Conservation (phyloP, 1,140 invertebrate genomes). For the Pollicipes pollicipes region DNA sequence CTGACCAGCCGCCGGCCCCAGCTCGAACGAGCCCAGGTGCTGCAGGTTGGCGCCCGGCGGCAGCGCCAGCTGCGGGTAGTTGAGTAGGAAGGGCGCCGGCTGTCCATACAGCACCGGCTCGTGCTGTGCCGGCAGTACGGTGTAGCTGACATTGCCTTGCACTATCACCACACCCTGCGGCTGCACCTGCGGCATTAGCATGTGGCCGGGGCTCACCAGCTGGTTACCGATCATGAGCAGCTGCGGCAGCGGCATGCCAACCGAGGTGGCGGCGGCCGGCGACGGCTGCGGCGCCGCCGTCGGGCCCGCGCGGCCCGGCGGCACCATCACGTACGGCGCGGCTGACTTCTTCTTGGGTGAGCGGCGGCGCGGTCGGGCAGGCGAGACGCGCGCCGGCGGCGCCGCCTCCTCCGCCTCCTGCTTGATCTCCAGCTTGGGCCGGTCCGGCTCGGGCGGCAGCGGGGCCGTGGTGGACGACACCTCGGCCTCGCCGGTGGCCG, state of each 20-base stretch:
- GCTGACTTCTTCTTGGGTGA: not conserved
- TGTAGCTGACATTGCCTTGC: not conserved
- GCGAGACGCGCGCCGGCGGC: not conserved
- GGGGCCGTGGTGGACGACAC: not conserved
- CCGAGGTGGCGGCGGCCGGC: not conserved
- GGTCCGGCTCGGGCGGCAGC: not conserved
- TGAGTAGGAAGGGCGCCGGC: not conserved
- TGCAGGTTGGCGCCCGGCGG: constrained; percentile 5
- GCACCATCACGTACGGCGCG: not conserved
- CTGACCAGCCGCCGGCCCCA: not conserved
- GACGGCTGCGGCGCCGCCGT: no score
- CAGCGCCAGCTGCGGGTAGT: constrained; percentile 2
- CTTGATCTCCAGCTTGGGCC: not conserved
- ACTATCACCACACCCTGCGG: not conserved
- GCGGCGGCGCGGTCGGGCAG: no score
- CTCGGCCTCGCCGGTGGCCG: not conserved
- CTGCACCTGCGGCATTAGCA: not conserved
- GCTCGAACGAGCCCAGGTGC: constrained; percentile 6
- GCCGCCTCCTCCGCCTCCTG: not conserved
- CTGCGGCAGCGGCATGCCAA: not conserved
- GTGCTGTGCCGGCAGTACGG: not conserved
- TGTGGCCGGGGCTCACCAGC: not conserved
- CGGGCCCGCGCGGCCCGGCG: no score
- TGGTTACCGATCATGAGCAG: not conserved
- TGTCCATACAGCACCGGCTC: not conserved